Base-by-base conservation (phyloP, 2,888 invertebrate genomes). In the Bombylius discolor region DNA sequence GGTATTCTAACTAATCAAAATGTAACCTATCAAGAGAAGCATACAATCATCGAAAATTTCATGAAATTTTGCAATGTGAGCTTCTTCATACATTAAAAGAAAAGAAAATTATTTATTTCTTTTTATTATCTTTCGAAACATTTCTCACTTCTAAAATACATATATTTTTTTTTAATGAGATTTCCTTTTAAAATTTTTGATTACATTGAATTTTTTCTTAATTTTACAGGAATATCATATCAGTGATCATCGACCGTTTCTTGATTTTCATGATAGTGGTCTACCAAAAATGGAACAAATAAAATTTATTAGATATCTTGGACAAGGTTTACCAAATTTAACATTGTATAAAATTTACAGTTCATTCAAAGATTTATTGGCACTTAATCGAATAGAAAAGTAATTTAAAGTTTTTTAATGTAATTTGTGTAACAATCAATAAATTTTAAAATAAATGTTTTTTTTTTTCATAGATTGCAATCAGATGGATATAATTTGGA, bases 1-100 rank as follows among this genome's bases (percentile, higher is more conserved):
- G 72, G 73, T 71, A 73, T 72, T 68, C 73, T 72, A 68, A 72
- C 70, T 68, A 73, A 70, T 71, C 72, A 72, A 67, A 68, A 68
- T 66, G 71, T 73, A 65, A 69, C 71, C 64, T 71, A 71, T 72
- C 70, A 72, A 65, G 72, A 72, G 70, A 72, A 72, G 68, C 70
- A 70, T 67, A 70, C 71, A 66, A 65, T 72, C 71, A 69, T 72
- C 72, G 72, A 72, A 66, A 72, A 72, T 67, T 72, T 72, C 71
- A 72, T 70, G 68, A 69, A 71, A 65, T 72, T 72, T 69, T 72
- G 72, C 71, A 72, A 73, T 72, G 72, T 72, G 71, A 73, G 72
- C 72, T 32, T 47, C 31, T 47, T 11, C 5, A 8, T 47, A 14
- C 5, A 45, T 45, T 11, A 45, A 13, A 45, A 45, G 5, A 45